Evolutionary conservation across 2,888 invertebrate genomes (phyloP).

Genomic region (Diachrysia chrysitis): DNA sequence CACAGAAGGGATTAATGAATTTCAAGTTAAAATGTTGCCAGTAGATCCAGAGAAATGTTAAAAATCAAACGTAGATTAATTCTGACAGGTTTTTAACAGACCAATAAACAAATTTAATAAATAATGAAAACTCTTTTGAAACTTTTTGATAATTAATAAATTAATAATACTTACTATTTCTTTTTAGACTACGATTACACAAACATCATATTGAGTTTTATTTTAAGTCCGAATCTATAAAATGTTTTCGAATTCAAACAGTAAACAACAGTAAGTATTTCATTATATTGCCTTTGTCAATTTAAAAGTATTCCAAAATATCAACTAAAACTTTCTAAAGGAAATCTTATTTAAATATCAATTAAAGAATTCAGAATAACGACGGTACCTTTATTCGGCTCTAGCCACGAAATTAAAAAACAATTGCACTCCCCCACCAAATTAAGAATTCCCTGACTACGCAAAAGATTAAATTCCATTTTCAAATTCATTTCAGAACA

Average conservation of each 20-base stretch:
- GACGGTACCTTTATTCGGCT: neutral
- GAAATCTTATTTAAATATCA: neutral
- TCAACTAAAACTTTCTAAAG: neutral
- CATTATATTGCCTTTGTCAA: too few species aligned
- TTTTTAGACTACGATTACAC: too few species aligned
- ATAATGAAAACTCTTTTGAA: too few species aligned
- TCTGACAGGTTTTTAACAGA: neutral
- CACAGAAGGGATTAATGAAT: slow-evolving; percentile 3
- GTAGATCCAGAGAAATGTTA: neutral
- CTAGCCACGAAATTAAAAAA: slow-evolving; percentile 3
- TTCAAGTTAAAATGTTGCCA: neutral
- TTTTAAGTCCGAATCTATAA: too few species aligned
- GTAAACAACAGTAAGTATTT: too few species aligned
- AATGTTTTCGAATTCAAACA: too few species aligned
- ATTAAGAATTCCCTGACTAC: slow-evolving; percentile 12
- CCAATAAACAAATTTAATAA: too few species aligned
- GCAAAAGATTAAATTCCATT: slow-evolving; percentile 22
- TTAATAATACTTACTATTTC: too few species aligned
- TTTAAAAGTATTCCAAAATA: neutral
- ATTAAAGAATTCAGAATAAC: neutral
- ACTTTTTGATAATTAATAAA: too few species aligned
- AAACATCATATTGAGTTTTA: too few species aligned
- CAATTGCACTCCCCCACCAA: slow-evolving; percentile 15
- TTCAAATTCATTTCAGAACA: slow-evolving; percentile 18
- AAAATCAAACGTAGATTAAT: neutral